These are phyloP conservation scores for Caerostris darwini DNA, from an alignment of 1,140 invertebrate genomes.

Conservation along the genomic window DNA sequence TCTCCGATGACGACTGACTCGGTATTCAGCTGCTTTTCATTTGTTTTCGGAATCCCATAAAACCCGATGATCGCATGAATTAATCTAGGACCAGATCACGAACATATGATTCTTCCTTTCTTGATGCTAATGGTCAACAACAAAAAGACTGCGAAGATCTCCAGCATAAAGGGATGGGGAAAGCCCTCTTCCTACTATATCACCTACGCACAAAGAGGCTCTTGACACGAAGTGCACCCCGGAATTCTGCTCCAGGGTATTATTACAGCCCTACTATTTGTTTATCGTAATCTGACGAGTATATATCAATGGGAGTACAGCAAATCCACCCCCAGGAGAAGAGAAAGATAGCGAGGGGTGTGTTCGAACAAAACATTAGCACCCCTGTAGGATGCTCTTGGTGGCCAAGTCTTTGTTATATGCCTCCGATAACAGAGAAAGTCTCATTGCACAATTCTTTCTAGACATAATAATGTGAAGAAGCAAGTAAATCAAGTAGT, in stretches of 20 bases:
- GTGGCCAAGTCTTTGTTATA: not conserved
- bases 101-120: no score
- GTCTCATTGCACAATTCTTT: not conserved
- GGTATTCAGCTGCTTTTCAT: no score
- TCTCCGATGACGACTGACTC: no score
- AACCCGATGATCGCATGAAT: no score
- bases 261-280: conserved; percentile 9
- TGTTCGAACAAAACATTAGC: not conserved
- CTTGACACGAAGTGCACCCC: not conserved
- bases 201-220: not conserved
- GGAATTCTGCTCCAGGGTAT: not conserved
- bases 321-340: not conserved
- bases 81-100: no score
- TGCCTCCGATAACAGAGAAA: not conserved
- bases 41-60: no score
- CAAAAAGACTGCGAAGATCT: no score
- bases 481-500: no score
- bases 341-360: no score
- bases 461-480: not conserved
- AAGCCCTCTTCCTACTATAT: not conserved
- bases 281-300: not conserved
- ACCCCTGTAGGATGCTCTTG: not conserved
- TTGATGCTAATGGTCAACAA: no score
- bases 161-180: not conserved
- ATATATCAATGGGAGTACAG: not conserved